Evolutionary conservation across 2,888 invertebrate genomes (phyloP), one percentile per base, ranked within the genome.

Genomic region (Andricus quercusramuli): DNA sequence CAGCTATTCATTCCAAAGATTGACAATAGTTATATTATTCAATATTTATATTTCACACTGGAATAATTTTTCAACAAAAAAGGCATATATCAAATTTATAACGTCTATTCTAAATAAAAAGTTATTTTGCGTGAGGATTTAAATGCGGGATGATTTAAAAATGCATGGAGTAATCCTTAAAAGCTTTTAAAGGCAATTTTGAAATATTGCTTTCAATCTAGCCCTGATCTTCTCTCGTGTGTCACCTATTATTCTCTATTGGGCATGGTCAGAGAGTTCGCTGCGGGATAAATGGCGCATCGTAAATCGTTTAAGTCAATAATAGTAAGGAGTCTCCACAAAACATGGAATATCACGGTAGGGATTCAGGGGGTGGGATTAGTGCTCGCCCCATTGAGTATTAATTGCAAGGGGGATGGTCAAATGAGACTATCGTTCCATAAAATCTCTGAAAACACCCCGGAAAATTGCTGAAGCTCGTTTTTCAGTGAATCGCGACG

Each of bases 351-450:
- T 74, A 74, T 74, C 74, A 56, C 32, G 56, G 56, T 74, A 77
- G 78, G 74, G 70, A 67, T 77, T 66, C 64, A 47, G 83, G 66
- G 78, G 62, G 83, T 79, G 80, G 85, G 82, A 85, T 86, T 86
- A 86, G 82, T 80, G 77, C 84, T 78, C 80, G 83, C 83, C 80
- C 84, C 83, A 87, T 87, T 84, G 85, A 85, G 84, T 85, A 87
- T 87, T 87, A 87, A 87, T 86, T 86, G 82, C 82, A 68, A 78
- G 77, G 79, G 82, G 81, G 66, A 22, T 78, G 78, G 74, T 41
- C 67, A 77, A 79, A 80, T 78, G 81, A 77, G 79, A 51, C 74
- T 74, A 74, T 56, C 74, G 56, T 47, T 20, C 56, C 56, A 74
- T 74, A 56, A 74, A 74, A 74, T 74, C 56, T 74, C 56, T 37